These are phyloP conservation scores for Dendroctonus valens DNA, from an alignment of 1,140 invertebrate species.

Conservation along the genomic window DNA sequence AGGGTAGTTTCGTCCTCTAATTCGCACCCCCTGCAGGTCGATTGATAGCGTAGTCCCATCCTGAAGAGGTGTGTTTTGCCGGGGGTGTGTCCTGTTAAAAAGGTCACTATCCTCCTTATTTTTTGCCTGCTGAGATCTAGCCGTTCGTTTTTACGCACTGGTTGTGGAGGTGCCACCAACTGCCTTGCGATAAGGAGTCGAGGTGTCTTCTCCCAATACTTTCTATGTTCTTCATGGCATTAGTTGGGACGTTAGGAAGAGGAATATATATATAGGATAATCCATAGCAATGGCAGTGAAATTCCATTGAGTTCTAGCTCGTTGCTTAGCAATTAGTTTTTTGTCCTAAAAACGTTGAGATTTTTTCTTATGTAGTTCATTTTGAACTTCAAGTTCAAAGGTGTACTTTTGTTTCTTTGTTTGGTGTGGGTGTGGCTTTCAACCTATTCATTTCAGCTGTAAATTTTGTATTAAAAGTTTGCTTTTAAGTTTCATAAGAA, in stretches of 20 bases:
- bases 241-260: slow-evolving; percentile 24
- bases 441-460: slow-evolving; percentile 3
- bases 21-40: too few relatives aligned
- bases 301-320: slow-evolving; percentile 15
- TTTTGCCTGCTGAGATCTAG: too few relatives aligned
- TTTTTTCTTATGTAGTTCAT: slow-evolving; percentile 22
- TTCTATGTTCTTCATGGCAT: too few relatives aligned
- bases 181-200: too few relatives aligned
- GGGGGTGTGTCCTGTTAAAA: too few relatives aligned
- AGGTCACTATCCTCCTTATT: too few relatives aligned
- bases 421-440: background rate
- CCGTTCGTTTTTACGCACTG: too few relatives aligned
- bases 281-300: slow-evolving; percentile 29
- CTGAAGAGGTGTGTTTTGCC: too few relatives aligned
- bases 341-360: slow-evolving; percentile 33
- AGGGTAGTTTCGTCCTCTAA: too few relatives aligned
- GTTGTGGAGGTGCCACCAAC: too few relatives aligned
- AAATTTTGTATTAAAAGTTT: slow-evolving; percentile 27
- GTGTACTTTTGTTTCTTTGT: slow-evolving; percentile 4
- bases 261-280: slow-evolving; percentile 24
- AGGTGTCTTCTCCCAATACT: too few relatives aligned
- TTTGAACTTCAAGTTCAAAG: slow-evolving; percentile 7
- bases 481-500: slow-evolving; percentile 21
- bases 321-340: slow-evolving; percentile 30
- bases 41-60: too few relatives aligned